These are phyloP conservation scores for Furnarius figulus DNA, from an alignment of 2,113 vertebrate species.

Conservation along the genomic window DNA sequence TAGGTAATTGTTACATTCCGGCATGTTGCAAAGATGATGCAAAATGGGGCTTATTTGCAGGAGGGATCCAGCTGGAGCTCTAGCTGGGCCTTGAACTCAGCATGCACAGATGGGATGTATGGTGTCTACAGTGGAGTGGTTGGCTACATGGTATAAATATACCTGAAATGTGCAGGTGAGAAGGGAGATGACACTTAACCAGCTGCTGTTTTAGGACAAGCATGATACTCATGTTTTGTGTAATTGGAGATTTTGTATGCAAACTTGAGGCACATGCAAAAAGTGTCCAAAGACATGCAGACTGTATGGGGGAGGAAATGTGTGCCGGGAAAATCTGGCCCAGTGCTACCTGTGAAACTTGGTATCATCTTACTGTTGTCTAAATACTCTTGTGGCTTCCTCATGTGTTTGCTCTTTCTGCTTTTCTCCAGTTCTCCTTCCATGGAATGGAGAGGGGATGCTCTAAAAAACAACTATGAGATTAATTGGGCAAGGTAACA, in stretches of 20 bases:
- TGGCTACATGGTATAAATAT: rapidly evolving
- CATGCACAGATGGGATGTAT: too few relatives aligned
- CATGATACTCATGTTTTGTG: neutral
- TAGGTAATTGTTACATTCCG: neutral
- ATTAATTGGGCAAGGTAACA: neutral
- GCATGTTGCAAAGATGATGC: neutral
- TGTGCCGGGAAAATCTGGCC: neutral
- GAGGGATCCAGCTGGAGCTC: neutral
- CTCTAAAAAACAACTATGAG: neutral
- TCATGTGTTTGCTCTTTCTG: neutral
- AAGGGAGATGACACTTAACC: neutral
- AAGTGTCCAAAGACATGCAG: neutral
- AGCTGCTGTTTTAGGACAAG: neutral
- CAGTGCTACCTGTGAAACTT: neutral
- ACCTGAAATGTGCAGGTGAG: neutral
- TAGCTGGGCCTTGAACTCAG: neutral
- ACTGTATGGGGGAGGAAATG: neutral
- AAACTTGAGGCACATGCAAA: neutral
- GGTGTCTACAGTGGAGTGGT: neutral
- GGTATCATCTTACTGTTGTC: neutral
- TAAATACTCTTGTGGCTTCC: neutral
- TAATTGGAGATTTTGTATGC: neutral
- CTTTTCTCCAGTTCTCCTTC: neutral
- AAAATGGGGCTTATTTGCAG: neutral
- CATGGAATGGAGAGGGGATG: neutral